A percentile compares a stretch with the other conserved stretches of the same genome.
Conservation (phyloP, 2,113 vertebrate species). For the Gobiocypris rarus region DNA sequence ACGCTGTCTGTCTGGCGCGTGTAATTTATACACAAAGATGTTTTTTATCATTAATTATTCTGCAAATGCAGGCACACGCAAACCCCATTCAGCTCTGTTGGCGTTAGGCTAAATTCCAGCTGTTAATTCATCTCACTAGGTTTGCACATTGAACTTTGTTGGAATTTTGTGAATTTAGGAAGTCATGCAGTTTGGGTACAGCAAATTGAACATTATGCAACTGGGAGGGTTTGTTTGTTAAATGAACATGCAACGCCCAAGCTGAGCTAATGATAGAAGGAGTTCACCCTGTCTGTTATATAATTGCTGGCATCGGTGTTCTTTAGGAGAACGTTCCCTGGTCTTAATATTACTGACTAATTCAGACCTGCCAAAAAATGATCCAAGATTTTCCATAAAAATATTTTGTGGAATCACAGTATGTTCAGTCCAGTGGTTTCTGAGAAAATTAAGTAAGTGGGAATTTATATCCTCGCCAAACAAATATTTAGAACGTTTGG, state of each 20-base stretch:
- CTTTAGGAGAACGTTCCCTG: not conserved
- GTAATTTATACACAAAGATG: slow-evolving; percentile 43
- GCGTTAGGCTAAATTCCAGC: slow-evolving; percentile 1
- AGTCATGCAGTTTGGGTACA: not conserved
- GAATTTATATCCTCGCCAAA: not conserved
- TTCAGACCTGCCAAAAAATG: slow-evolving; percentile 29
- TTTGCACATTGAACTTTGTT: not conserved
- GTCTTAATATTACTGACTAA: not conserved
- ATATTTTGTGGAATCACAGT: slow-evolving; percentile 21
- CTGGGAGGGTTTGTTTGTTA: slow-evolving; percentile 30
- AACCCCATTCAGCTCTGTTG: not conserved
- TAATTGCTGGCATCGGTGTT: not conserved
- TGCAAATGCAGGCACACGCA: slow-evolving; percentile 27
- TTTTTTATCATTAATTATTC: slow-evolving; percentile 42
- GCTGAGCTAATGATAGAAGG: not conserved
- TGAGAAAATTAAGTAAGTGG: not conserved
- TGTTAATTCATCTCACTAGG: not conserved
- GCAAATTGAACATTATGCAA: not conserved
- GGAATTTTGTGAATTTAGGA: slow-evolving; percentile 10
- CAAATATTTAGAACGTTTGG: not conserved
- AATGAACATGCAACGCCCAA: not conserved
- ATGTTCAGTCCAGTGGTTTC: slow-evolving; percentile 11
- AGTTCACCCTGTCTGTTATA: not conserved
- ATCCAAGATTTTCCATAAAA: slow-evolving; percentile 12
- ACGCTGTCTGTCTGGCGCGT: slow-evolving; percentile 19